Percentiles rank a stretch among this genome's conserved stretches.
phyloP scores from a whole-genome alignment of 2,113 vertebrate species.

The Capra hircus region DNA sequence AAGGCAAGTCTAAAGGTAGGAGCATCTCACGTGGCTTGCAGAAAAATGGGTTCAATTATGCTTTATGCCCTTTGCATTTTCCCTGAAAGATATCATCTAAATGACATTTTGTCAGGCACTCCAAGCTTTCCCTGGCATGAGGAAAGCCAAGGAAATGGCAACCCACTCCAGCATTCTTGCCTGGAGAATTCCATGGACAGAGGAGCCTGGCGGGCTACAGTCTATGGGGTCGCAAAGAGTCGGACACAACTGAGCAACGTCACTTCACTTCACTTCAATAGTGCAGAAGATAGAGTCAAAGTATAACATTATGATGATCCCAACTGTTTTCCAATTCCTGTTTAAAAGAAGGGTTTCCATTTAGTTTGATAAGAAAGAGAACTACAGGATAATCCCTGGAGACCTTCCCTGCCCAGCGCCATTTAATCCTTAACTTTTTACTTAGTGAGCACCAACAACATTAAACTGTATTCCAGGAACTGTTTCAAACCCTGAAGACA shows the following conservation, averaged over 20 bases:
- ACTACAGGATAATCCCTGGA: background rate
- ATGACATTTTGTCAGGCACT: background rate
- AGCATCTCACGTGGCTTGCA: background rate
- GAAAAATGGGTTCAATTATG: background rate
- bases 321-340: background rate
- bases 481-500: background rate
- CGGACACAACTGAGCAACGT: too few species aligned
- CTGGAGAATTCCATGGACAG: too few species aligned
- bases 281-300: background rate
- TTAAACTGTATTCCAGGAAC: background rate
- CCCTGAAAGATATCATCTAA: background rate
- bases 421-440: background rate
- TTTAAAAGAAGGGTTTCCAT: background rate
- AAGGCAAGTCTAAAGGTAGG: background rate
- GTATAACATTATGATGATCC: background rate
- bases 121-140: background rate
- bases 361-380: background rate
- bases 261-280: too few species aligned
- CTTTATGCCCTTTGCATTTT: background rate
- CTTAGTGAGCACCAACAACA: background rate
- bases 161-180: too few species aligned
- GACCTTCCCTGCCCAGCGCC: background rate
- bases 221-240: too few species aligned
- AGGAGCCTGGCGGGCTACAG: too few species aligned
- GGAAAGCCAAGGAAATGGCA: background rate